Percentiles rank a stretch among this genome's conserved stretches.
These are phyloP conservation scores for Xiphorhynchus erythropygius DNA, from an alignment of 2,797 vertebrate species.

Conservation along the genomic window DNA sequence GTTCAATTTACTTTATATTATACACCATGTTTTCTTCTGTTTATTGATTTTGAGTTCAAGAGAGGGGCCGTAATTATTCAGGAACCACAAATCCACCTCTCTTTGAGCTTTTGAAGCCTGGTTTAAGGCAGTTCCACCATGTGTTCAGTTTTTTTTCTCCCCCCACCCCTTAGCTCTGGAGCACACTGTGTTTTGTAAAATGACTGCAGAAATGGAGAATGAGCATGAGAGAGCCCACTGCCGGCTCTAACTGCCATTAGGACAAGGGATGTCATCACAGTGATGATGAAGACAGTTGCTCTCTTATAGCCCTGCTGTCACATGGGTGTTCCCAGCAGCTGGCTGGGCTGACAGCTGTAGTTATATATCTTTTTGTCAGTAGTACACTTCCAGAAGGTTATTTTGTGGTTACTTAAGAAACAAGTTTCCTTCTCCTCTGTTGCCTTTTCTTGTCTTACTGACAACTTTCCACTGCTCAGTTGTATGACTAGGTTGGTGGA, in stretches of 20 bases:
- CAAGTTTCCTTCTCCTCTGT: background rate
- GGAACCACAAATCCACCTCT: background rate
- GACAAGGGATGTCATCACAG: background rate
- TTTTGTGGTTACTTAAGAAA: background rate
- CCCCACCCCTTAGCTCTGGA: background rate
- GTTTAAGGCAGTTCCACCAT: background rate
- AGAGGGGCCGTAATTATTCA: background rate
- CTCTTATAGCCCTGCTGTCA: background rate
- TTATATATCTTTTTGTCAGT: background rate
- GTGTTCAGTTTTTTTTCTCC: background rate
- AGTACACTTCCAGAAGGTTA: background rate
- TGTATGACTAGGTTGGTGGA: background rate
- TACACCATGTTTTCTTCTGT: accelerated
- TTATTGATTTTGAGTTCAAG: background rate
- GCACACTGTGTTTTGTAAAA: background rate
- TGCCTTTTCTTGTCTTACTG: background rate
- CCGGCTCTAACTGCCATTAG: background rate
- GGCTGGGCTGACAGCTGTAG: background rate
- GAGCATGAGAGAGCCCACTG: accelerated
- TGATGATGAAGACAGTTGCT: background rate
- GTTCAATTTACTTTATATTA: background rate
- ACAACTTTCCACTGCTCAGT: background rate
- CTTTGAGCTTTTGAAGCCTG: background rate
- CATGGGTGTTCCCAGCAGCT: background rate
- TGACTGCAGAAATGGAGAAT: background rate